Percentiles rank a stretch among this genome's conserved stretches.
Evolutionary conservation across 2,888 invertebrate species (phyloP).

Genomic region (Patella caerulea): DNA sequence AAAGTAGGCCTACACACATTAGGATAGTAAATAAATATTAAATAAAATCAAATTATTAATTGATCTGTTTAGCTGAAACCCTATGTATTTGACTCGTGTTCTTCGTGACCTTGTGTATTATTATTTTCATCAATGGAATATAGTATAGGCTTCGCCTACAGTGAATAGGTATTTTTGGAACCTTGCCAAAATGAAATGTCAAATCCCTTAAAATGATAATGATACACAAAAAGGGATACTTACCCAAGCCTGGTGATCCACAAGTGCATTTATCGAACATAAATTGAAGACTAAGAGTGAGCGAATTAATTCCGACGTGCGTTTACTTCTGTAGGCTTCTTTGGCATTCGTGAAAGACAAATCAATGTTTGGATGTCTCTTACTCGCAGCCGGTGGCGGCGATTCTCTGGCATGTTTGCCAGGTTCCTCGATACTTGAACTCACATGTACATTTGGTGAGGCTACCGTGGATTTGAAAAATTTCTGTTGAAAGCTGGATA

Average conservation of each 20-base stretch:
- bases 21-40: too few relatives aligned
- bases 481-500: background rate
- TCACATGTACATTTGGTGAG: conserved; percentile 19
- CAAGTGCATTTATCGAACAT: conserved; percentile 88
- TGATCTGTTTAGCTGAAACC: too few relatives aligned
- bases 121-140: too few relatives aligned
- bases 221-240: conserved; percentile 18
- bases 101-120: too few relatives aligned
- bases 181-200: too few relatives aligned
- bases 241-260: conserved; percentile 94
- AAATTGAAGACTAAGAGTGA: conserved; percentile 93
- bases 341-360: conserved; percentile 84
- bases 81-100: too few relatives aligned
- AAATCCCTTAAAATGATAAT: background rate
- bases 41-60: too few relatives aligned
- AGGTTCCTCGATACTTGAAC: conserved; percentile 21
- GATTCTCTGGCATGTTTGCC: background rate
- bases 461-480: background rate
- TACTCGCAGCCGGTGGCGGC: conserved; percentile 11
- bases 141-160: too few relatives aligned
- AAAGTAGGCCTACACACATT: too few relatives aligned
- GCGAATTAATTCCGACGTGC: conserved; percentile 89
- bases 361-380: conserved; percentile 57
- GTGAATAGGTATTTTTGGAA: too few relatives aligned
- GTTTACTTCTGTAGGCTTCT: conserved; percentile 96